A percentile compares a stretch with the other conserved stretches of the same genome.
phyloP scores from a whole-genome alignment of 2,888 invertebrate genomes.

The Melipona beecheii region DNA sequence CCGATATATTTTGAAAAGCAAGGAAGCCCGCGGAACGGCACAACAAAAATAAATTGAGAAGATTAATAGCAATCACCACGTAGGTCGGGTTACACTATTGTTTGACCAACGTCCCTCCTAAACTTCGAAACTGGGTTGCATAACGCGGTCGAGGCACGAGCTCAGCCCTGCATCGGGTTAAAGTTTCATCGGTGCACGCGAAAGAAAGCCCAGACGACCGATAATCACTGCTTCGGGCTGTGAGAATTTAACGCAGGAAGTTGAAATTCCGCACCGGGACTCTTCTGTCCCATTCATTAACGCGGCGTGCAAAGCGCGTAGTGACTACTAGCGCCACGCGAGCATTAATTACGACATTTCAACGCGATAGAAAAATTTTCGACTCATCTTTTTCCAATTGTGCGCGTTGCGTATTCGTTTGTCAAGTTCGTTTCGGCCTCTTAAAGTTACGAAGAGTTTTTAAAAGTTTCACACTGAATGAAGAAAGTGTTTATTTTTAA shows the following conservation, averaged over 20 bases:
- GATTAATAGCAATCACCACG: constrained; percentile 70
- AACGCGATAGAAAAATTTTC: too few relatives aligned
- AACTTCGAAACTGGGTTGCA: constrained; percentile 68
- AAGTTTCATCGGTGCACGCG: constrained; percentile 21
- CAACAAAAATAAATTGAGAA: constrained; percentile 65
- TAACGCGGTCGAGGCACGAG: constrained; percentile 53
- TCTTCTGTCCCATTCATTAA: background rate
- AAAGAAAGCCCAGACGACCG: background rate
- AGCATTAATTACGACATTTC: too few relatives aligned
- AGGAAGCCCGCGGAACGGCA: constrained; percentile 37
- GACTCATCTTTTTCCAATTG: too few relatives aligned
- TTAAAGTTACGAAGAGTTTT: too few relatives aligned
- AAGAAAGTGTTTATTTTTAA: too few relatives aligned
- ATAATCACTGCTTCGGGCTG: background rate
- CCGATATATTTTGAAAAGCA: constrained; percentile 40
- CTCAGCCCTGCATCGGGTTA: constrained; percentile 19
- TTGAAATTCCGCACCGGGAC: background rate
- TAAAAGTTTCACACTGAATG: too few relatives aligned
- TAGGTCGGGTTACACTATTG: constrained; percentile 71
- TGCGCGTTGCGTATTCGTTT: too few relatives aligned
- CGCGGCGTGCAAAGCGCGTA: background rate
- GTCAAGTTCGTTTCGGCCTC: too few relatives aligned
- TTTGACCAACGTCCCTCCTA: constrained; percentile 67
- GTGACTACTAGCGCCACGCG: too few relatives aligned
- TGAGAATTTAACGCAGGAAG: constrained; percentile 12